Base-by-base conservation (phyloP, 1,140 invertebrate genomes). In the Drosophila insularis region DNA sequence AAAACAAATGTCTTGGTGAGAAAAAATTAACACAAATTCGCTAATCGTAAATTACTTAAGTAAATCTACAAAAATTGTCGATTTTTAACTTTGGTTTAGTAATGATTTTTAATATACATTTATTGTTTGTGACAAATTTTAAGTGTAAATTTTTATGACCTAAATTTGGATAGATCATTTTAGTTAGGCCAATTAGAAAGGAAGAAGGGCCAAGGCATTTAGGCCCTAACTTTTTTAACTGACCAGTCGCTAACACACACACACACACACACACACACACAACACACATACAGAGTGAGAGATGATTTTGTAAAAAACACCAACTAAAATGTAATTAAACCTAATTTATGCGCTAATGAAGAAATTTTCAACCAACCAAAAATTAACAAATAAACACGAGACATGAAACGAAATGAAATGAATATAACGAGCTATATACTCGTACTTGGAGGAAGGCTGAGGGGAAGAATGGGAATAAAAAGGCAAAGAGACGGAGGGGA, bases 251-350 rank as follows among this genome's bases (percentile, higher is more conserved):
- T 14, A 17, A 19, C 7, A 0, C 43, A 10, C 17, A 46, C 17
- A 19, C 17, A 19, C 43, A 50, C 43, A 21, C 43, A 17, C 40
- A 50, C 3, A 50, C 43, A 50, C 8, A 50, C 17, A 21, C 8
- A 50, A 27, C 27, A 27, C n/a, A n/a, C n/a, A n/a, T n/a, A n/a
- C 5, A 11, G 10, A 11, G 10, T 35, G 32, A 46, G 71, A 72
- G 60, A 74, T 74, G 67, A 78, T 60, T 74, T 71, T 76, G 67
- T 17, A 21, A 82, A 87, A 89, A 87, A 87, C 84, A 68, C 70
- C 85, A 89, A 89, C 85, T 89, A 89, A 89, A 89, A 89, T 78
- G 77, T 84, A 89, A 89, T 89, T 89, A 89, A 87, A 84, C 67
- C 68, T 89, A 89, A 89, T 89, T 89, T 89, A 89, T 89, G 84